Base-by-base conservation (phyloP, 2,113 vertebrate genomes). In the Sigmodon hispidus region DNA sequence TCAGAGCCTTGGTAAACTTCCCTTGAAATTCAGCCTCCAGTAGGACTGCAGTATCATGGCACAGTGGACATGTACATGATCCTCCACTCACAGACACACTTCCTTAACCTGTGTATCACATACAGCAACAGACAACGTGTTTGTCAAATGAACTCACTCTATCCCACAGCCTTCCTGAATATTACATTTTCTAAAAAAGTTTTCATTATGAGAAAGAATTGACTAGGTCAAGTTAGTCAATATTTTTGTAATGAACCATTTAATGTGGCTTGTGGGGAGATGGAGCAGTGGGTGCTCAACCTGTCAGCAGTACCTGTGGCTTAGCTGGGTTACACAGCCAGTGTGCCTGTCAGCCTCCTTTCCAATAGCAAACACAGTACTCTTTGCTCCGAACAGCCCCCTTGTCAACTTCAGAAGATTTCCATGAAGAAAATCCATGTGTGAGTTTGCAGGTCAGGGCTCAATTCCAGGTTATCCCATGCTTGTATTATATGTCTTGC, bases 231-330 rank as follows among this genome's bases (percentile, higher is more conserved):
- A 73, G n/a, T 34, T 79, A 29, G 75, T 91, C 94, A 96, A 85
- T 96, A 52, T 79, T 89, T 95, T 95, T 96, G 61, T 83, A 93
- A 61, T 86, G 77, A 95, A 50, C 48, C 43, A 40, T 92, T 97
- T 95, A 73, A 83, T 43, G 45, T 0, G 24, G 34, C 40, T 91
- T 36, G 40, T 9, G 48, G 19, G 5, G 61, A 31, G 43, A n/a
- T 36, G 3, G 24, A 26, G 65, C 59, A 11, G 22, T 13, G 24
- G 9, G 1, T 1, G 12, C 45, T 80, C 8, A 1, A 15, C 12
- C 15, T 19, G 45, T 3, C 48, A 57, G 83, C 43, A 57, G 83
- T n/a, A 57, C 24, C 16, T 24, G 11, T 11, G 24, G 2, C 55
- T 69, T 1, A 4, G 8, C n/a, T 29, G 22, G 36, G n/a, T 24